Base-by-base conservation (phyloP, 2,113 vertebrate species). In the Lamprologus lemairii region DNA sequence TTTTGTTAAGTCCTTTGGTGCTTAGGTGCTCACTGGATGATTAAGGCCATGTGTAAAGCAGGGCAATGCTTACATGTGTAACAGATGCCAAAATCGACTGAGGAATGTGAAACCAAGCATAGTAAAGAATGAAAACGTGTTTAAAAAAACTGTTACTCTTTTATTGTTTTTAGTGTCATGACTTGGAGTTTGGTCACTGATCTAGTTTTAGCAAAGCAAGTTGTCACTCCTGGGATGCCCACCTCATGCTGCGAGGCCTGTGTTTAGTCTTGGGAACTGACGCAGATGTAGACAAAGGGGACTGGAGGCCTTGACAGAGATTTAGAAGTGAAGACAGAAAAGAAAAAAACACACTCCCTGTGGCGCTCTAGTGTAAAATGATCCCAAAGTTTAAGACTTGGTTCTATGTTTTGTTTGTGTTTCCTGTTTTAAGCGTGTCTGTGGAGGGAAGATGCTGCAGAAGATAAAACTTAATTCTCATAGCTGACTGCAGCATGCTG, bases 211-310 rank as follows among this genome's bases (percentile, higher is more conserved):
- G 90, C 88, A 84, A 83, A 94, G 86, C 91, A 86, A 87, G 90
- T 92, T 90, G 95, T 94, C 86, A 92, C 87, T 80, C 45, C 42
- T 78, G 45, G 86, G 65, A 79, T 31, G 21, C 58, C 58, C 8
- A 23, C 33, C 58, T 86, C 85, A 83, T 63, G 89, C 89, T 88
- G 92, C 71, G 88, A 89, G 90, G 92, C 86, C 82, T 85, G 80
- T 94, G 92, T 95, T 95, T 95, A 90, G 93, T 95, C 94, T 95
- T 94, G 92, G 93, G 95, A 95, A 96, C 88, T 88, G 91, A 90
- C 91, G 91, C 95, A 95, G 94, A 96, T 95, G 95, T 91, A 94
- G 90, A 95, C 95, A 95, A 95, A 96, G 88, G 90, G 90, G 88
- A 92, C 87, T 28, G 78, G 81, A 89, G 93, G 87, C 87, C 90